These are phyloP conservation scores for Gracilinanus agilis DNA, from an alignment of 2,113 vertebrate species.

Conservation along the genomic window DNA sequence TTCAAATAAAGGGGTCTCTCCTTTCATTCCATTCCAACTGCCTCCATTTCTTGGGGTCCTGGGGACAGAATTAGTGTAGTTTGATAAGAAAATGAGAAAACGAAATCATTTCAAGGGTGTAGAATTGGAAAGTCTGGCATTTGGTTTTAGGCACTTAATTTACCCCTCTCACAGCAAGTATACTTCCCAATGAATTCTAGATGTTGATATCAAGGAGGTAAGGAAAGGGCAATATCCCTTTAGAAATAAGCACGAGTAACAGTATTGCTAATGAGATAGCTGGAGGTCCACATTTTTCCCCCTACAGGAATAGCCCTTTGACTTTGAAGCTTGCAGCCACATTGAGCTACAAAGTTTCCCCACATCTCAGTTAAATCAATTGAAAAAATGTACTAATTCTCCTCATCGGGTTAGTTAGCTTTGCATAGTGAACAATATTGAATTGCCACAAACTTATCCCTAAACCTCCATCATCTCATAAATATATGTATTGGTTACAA, in stretches of 20 bases:
- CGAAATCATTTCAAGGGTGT: conserved; percentile 41
- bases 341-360: not conserved
- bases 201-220: not conserved
- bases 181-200: not conserved
- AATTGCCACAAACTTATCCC: not conserved
- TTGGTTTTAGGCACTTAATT: conserved; percentile 20
- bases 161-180: not conserved
- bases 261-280: not conserved
- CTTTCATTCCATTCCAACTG: not conserved
- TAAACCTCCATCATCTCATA: not conserved
- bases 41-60: not conserved
- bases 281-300: not conserved
- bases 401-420: not conserved
- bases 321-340: not conserved
- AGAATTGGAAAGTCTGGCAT: conserved; percentile 12
- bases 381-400: not conserved
- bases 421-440: not conserved
- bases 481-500: not conserved
- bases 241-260: not conserved
- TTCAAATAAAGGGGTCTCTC: not conserved
- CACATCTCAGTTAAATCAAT: not conserved
- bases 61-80: not conserved
- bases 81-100: conserved; percentile 35
- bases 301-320: not conserved
- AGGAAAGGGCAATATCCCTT: not conserved